phyloP scores from a whole-genome alignment of 2,113 vertebrate genomes.

The Aplodontia rufa region DNA sequence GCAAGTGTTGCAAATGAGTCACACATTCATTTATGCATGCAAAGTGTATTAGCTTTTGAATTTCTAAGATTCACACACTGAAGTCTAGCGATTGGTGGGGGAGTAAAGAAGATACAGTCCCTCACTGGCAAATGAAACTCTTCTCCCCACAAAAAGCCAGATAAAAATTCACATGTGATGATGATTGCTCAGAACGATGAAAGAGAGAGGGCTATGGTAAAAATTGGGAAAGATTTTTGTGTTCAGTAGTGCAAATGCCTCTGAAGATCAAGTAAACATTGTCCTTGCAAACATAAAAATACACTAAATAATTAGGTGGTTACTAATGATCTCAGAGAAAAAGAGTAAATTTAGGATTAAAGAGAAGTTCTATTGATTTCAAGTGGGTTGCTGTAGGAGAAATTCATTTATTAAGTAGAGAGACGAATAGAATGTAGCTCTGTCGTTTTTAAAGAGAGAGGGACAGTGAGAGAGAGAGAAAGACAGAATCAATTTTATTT shows the following conservation, averaged over 20 bases:
- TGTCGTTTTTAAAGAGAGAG: too few relatives aligned
- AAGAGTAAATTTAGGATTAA: not conserved
- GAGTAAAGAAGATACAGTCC: not conserved
- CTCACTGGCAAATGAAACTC: not conserved
- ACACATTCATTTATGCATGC: not conserved
- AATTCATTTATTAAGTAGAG: not conserved
- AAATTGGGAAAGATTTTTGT: rapidly evolving
- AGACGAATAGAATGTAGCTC: too few relatives aligned
- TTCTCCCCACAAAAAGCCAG: rapidly evolving
- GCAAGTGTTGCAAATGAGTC: not conserved
- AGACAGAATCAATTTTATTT: too few relatives aligned
- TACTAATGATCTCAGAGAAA: not conserved
- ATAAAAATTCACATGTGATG: not conserved
- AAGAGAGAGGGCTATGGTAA: not conserved
- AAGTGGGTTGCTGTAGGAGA: not conserved
- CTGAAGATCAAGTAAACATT: not conserved
- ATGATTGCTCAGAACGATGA: not conserved
- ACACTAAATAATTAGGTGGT: not conserved
- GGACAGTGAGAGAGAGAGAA: too few relatives aligned
- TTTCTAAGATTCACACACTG: not conserved
- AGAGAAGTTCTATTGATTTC: not conserved
- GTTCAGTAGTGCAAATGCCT: not conserved
- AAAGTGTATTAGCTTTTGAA: not conserved
- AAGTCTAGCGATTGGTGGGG: not conserved
- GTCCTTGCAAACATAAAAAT: not conserved